phyloP scores from a whole-genome alignment of 30 jellyfish, hydroid and myxozoan species.

The Aurelia aurita complex sp. Pacific region DNA sequence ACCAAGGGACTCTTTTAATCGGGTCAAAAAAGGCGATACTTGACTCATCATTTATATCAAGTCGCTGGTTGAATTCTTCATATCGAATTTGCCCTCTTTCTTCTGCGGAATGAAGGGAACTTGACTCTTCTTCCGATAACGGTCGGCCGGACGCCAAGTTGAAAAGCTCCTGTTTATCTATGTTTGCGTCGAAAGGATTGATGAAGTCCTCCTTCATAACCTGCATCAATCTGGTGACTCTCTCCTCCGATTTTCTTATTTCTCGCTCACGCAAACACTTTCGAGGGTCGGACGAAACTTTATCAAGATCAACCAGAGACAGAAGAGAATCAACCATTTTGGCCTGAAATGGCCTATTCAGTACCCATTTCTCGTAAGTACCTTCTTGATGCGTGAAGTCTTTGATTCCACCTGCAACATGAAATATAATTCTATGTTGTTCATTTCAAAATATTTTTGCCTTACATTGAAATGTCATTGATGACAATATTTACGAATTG shows the following conservation, averaged over 20 bases:
- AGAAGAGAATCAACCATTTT: slow-evolving; percentile 26
- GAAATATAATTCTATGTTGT: not conserved
- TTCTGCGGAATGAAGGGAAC: slow-evolving; percentile 5
- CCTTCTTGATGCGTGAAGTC: slow-evolving; percentile 19
- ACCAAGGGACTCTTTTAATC: slow-evolving; percentile 23
- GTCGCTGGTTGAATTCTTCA: not conserved
- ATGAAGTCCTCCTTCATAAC: slow-evolving; percentile 47
- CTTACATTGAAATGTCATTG: not conserved
- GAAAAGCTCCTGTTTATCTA: slow-evolving; percentile 28
- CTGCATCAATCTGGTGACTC: not conserved
- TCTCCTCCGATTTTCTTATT: no score
- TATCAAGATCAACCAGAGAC: no score
- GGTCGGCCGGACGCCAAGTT: slow-evolving; percentile 59
- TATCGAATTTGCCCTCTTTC: not conserved
- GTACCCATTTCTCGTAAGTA: slow-evolving; percentile 59
- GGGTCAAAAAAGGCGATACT: no score
- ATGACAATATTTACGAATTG: not conserved
- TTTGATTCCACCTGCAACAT: slow-evolving; percentile 44
- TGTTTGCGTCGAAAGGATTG: slow-evolving; percentile 27
- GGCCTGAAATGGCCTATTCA: slow-evolving; percentile 52
- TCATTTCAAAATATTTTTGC: not conserved
- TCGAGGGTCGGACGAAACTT: no score
- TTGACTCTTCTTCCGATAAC: slow-evolving; percentile 11
- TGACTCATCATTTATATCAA: not conserved
- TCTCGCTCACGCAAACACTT: no score